phyloP scores from a whole-genome alignment of 2,113 vertebrate species.

The Tenebrosternarchus preto region DNA sequence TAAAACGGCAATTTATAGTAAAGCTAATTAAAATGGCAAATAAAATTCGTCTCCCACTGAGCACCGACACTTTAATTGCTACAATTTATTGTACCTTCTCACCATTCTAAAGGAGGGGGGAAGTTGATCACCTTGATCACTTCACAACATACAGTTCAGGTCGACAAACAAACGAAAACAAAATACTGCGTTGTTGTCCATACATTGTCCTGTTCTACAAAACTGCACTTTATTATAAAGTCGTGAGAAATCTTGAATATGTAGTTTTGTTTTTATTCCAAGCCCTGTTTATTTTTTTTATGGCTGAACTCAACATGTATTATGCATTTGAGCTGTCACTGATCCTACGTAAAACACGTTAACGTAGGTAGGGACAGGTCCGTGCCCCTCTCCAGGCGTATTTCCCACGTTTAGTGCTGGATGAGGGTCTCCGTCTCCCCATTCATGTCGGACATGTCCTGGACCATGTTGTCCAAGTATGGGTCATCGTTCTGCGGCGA shows the following conservation, averaged over 20 bases:
- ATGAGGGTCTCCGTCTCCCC: slow-evolving; percentile 23
- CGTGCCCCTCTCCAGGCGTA: slow-evolving; percentile 25
- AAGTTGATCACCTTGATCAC: slow-evolving; percentile 12
- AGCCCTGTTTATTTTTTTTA: slow-evolving; percentile 18
- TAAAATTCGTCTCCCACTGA: too few species aligned
- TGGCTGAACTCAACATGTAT: slow-evolving; percentile 11
- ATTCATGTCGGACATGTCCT: slow-evolving; percentile 35
- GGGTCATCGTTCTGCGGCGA: slow-evolving; percentile 59
- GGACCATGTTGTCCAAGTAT: slow-evolving; percentile 44
- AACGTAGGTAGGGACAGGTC: slow-evolving; percentile 22
- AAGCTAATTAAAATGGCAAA: too few species aligned
- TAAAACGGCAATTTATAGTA: too few species aligned
- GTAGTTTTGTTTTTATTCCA: too few species aligned
- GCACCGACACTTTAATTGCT: slow-evolving; percentile 14
- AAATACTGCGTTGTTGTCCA: not conserved
- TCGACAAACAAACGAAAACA: slow-evolving; percentile 4
- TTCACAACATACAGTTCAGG: slow-evolving; percentile 13
- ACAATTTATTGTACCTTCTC: slow-evolving; percentile 13
- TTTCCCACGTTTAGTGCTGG: slow-evolving; percentile 19
- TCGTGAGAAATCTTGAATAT: slow-evolving; percentile 16
- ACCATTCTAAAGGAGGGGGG: slow-evolving; percentile 16
- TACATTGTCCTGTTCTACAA: slow-evolving; percentile 25
- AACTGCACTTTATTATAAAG: slow-evolving; percentile 28
- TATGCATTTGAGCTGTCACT: slow-evolving; percentile 26
- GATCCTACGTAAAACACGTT: too few species aligned